These are phyloP conservation scores for Minunthozetes semirufus DNA, from an alignment of 2,888 invertebrate genomes.

Conservation along the genomic window DNA sequence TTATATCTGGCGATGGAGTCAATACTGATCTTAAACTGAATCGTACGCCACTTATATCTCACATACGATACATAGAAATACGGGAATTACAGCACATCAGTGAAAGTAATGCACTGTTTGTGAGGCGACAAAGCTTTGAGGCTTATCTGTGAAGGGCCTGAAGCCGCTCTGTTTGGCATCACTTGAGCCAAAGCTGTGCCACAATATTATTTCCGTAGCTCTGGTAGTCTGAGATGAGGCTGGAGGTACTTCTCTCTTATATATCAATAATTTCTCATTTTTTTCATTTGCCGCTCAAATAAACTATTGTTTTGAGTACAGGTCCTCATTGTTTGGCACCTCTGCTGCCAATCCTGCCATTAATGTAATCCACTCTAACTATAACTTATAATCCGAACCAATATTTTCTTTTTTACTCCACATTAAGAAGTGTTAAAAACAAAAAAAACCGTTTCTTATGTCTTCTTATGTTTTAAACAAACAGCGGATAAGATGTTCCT, in stretches of 20 bases:
- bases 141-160: neutral
- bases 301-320: neutral
- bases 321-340: neutral
- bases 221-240: neutral
- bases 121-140: neutral
- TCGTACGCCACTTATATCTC: neutral
- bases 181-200: neutral
- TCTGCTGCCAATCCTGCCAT: neutral
- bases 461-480: neutral
- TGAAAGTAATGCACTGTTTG: neutral
- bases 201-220: slow-evolving; percentile 11
- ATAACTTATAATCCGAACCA: neutral
- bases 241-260: too few relatives aligned
- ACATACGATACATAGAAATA: neutral
- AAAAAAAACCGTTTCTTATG: neutral
- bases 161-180: neutral
- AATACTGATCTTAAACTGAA: neutral
- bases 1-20: neutral
- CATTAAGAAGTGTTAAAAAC: neutral
- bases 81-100: neutral
- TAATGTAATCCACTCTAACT: neutral
- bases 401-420: neutral
- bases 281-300: neutral
- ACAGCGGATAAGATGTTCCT: neutral
- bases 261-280: neutral